Percentiles rank a stretch among this genome's conserved stretches.
phyloP scores from a whole-genome alignment of 2,113 vertebrate genomes.

The Campylomormyrus numenius region DNA sequence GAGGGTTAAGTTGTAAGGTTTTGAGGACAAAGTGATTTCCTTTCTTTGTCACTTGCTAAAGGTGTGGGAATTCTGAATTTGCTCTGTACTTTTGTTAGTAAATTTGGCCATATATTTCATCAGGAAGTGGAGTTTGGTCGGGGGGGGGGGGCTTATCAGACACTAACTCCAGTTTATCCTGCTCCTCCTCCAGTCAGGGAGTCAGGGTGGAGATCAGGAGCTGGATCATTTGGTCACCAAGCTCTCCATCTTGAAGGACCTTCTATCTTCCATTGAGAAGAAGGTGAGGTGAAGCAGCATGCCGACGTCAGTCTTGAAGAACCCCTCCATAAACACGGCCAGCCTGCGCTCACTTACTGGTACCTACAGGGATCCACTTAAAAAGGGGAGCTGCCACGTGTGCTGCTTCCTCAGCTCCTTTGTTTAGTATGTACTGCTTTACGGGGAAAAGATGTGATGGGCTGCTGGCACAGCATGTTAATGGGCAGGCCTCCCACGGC shows the following conservation, averaged over 20 bases:
- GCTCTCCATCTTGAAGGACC: slow-evolving; percentile 86
- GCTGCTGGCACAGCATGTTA: not conserved
- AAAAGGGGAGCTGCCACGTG: not conserved
- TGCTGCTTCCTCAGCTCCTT: not conserved
- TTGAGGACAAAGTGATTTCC: not conserved
- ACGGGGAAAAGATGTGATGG: not conserved
- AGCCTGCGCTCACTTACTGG: not conserved
- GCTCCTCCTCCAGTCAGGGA: slow-evolving; percentile 56
- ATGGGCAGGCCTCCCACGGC: not conserved
- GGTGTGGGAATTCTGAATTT: not conserved
- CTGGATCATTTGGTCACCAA: slow-evolving; percentile 86
- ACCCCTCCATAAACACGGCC: not conserved
- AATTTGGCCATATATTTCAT: not conserved
- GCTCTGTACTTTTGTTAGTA: not conserved
- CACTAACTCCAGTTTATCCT: not conserved
- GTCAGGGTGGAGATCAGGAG: slow-evolving; percentile 84
- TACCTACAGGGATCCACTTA: not conserved
- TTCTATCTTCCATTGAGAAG: slow-evolving; percentile 86
- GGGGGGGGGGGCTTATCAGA: not conserved
- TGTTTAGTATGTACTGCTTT: not conserved
- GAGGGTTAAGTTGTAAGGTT: not conserved
- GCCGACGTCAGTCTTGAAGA: not conserved
- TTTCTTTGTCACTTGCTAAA: not conserved
- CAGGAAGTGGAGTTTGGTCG: not conserved
- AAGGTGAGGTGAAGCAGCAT: slow-evolving; percentile 61